phyloP scores from a whole-genome alignment of 2,797 vertebrate genomes.

The Sebastes wilsoni region DNA sequence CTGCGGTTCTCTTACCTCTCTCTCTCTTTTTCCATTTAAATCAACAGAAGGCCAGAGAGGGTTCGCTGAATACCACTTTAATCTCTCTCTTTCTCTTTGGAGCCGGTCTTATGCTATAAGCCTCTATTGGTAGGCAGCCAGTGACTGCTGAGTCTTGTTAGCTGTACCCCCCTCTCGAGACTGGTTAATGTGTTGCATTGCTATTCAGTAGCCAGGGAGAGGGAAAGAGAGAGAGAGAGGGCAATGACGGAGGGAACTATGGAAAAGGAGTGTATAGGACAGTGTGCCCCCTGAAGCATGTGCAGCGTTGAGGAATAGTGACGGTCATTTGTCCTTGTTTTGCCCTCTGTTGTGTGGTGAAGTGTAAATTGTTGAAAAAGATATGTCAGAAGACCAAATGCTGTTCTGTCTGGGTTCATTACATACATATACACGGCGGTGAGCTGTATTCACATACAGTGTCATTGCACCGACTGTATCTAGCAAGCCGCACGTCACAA shows the following conservation, averaged over 20 bases:
- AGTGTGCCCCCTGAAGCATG: background rate
- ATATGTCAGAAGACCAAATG: too few relatives aligned
- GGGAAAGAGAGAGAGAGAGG: background rate
- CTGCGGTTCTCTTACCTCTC: slow-evolving; percentile 21
- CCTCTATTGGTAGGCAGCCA: slow-evolving; percentile 62
- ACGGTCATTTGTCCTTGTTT: slow-evolving; percentile 27
- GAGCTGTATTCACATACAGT: too few relatives aligned
- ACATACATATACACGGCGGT: too few relatives aligned
- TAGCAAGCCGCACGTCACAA: too few relatives aligned
- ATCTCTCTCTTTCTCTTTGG: slow-evolving; percentile 46
- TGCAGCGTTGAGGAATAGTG: background rate
- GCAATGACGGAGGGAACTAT: background rate
- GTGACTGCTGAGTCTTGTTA: slow-evolving; percentile 59
- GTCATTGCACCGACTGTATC: too few relatives aligned
- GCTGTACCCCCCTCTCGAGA: slow-evolving; percentile 41
- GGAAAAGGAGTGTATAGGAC: slow-evolving; percentile 11
- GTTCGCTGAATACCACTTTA: slow-evolving; percentile 54
- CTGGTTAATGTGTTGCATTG: slow-evolving; percentile 58
- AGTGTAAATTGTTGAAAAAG: background rate
- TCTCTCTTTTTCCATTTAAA: slow-evolving; percentile 39
- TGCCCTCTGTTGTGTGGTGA: background rate
- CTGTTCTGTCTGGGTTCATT: too few relatives aligned
- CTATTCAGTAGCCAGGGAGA: slow-evolving; percentile 32
- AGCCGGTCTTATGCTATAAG: slow-evolving; percentile 48
- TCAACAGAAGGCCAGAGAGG: slow-evolving; percentile 39